phyloP scores from a whole-genome alignment of 2,113 vertebrate species.

The Bubo blakistoni region DNA sequence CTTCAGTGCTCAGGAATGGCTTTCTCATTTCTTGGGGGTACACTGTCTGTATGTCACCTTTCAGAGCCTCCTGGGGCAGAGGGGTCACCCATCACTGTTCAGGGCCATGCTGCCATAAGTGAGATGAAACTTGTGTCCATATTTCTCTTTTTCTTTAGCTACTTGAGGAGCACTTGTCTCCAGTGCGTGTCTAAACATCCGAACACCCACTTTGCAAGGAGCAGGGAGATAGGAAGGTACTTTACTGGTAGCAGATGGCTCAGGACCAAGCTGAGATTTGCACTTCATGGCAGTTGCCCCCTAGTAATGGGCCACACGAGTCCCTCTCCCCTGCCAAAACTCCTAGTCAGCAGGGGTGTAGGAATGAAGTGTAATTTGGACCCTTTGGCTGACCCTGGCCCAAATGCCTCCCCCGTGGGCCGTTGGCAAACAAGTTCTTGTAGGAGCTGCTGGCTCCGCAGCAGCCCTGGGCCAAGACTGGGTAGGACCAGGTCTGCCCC shows the following conservation, averaged over 20 bases:
- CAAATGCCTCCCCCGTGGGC: not conserved
- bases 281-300: not conserved
- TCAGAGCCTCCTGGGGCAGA: not conserved
- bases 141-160: not conserved
- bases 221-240: not conserved
- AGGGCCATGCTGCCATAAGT: not conserved
- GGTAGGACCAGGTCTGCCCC: not conserved
- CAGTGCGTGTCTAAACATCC: not conserved
- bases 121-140: rapidly evolving
- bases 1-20: not conserved
- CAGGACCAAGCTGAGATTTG: not conserved
- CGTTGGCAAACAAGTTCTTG: not conserved
- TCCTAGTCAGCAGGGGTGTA: not conserved
- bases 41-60: not conserved
- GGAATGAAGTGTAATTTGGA: not conserved
- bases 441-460: not conserved
- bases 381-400: not conserved
- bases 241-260: not conserved
- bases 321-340: not conserved
- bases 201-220: not conserved
- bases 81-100: not conserved
- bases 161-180: not conserved
- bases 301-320: not conserved
- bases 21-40: not conserved
- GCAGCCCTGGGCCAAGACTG: not conserved